phyloP scores from a whole-genome alignment of 2,888 invertebrate genomes.

The Cerastis rubricosa region DNA sequence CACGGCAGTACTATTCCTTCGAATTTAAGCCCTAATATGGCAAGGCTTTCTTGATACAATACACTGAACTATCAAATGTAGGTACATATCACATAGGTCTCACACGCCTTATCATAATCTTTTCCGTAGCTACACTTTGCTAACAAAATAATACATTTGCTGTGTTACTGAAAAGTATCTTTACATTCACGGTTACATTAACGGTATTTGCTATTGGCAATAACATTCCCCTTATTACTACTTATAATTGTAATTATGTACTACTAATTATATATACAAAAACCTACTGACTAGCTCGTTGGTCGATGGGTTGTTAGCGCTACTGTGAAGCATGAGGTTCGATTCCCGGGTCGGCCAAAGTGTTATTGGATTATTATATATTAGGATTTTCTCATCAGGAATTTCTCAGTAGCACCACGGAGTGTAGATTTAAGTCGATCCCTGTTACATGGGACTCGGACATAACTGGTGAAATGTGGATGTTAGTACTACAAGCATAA shows the following conservation, averaged over 20 bases:
- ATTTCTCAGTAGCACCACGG: not conserved
- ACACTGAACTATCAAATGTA: not conserved
- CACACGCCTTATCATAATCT: slow-evolving; percentile 7
- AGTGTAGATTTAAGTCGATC: not conserved
- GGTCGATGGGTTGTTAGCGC: not conserved
- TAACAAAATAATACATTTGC: not conserved
- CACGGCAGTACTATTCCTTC: no score
- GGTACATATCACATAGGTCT: not conserved
- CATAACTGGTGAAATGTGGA: not conserved
- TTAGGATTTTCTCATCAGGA: not conserved
- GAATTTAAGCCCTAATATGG: no score
- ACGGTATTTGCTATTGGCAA: not conserved
- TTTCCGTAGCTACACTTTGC: slow-evolving; percentile 1
- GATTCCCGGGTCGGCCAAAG: not conserved
- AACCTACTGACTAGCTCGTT: not conserved
- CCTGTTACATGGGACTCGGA: not conserved
- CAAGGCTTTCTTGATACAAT: not conserved
- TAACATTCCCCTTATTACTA: slow-evolving; percentile 13
- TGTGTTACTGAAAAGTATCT: not conserved
- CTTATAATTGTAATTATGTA: not conserved
- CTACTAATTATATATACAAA: not conserved
- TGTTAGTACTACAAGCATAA: not conserved
- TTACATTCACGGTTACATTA: not conserved
- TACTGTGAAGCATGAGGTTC: not conserved
- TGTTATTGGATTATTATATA: not conserved